Evolutionary conservation across 2,113 vertebrate species (phyloP).

Genomic region (Rhineura floridana): DNA sequence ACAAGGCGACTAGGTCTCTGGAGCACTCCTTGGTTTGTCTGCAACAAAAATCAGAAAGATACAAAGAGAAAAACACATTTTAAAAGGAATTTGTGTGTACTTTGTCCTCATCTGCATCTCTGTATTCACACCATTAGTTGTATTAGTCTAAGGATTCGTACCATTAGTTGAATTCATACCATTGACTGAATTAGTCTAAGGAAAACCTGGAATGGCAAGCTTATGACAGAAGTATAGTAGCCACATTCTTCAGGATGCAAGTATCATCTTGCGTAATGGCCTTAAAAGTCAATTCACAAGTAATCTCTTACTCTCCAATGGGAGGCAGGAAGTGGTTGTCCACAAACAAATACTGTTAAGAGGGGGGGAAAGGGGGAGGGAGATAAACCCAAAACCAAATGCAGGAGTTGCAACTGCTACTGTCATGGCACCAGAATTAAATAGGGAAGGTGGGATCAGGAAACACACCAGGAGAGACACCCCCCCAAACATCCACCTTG

Average conservation of each 20-base stretch:
- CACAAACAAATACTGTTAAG: neutral
- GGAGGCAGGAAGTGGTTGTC: neutral
- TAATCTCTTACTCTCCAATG: neutral
- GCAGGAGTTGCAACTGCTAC: neutral
- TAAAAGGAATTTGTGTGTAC: neutral
- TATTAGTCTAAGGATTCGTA: no score
- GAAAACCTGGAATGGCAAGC: neutral
- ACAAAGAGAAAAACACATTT: slow-evolving; percentile 7
- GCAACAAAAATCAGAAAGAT: slow-evolving; percentile 52
- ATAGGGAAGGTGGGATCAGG: neutral
- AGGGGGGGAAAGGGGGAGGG: no score
- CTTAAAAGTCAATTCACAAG: neutral
- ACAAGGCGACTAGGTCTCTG: slow-evolving; percentile 95
- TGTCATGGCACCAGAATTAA: no score
- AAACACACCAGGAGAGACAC: neutral
- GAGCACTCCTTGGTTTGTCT: slow-evolving; percentile 87
- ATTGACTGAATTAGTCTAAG: neutral
- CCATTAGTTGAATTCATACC: no score
- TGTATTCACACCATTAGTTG: no score
- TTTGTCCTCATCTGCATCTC: neutral
- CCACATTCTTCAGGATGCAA: neutral
- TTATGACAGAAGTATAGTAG: neutral
- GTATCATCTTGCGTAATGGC: neutral
- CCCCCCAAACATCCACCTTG: no score
- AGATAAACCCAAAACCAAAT: neutral